These are phyloP conservation scores for Xestia ashworthii DNA, from an alignment of 2,888 invertebrate genomes.

Conservation along the genomic window DNA sequence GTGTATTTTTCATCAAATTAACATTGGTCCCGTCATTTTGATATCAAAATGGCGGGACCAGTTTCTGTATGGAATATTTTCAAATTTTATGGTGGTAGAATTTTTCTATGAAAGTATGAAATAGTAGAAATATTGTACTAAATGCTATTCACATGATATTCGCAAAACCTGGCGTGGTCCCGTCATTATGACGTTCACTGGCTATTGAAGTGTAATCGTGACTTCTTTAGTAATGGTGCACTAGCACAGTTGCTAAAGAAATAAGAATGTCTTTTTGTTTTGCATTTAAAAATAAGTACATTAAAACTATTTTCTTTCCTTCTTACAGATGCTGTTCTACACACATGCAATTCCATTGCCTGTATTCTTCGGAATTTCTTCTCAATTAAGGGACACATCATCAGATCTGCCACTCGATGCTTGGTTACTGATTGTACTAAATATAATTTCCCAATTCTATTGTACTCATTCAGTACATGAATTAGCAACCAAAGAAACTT, in stretches of 20 bases:
- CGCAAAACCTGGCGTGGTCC: too few species aligned
- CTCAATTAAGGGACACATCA: conserved; percentile 75
- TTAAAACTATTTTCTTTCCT: background rate
- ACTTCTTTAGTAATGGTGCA: too few species aligned
- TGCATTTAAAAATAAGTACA: background rate
- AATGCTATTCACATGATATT: too few species aligned
- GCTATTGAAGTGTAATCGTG: too few species aligned
- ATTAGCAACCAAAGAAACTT: conserved; percentile 83
- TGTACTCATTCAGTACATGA: conserved; percentile 85
- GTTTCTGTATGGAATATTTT: too few species aligned
- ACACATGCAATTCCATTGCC: conserved; percentile 84
- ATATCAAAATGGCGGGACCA: too few species aligned
- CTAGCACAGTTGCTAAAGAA: background rate
- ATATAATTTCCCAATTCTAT: conserved; percentile 82
- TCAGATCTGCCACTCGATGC: conserved; percentile 69
- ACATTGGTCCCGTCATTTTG: too few species aligned
- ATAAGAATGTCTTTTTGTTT: background rate
- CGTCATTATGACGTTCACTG: too few species aligned
- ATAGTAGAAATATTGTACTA: too few species aligned
- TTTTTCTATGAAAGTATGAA: too few species aligned
- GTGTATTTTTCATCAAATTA: too few species aligned
- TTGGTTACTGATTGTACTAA: conserved; percentile 79
- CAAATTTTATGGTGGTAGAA: too few species aligned
- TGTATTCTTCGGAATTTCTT: conserved; percentile 79
- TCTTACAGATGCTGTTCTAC: conserved; percentile 87